Evolutionary conservation across 2,113 vertebrate species (phyloP), one percentile per base, ranked within the genome.

Genomic region (Nasalis larvatus): DNA sequence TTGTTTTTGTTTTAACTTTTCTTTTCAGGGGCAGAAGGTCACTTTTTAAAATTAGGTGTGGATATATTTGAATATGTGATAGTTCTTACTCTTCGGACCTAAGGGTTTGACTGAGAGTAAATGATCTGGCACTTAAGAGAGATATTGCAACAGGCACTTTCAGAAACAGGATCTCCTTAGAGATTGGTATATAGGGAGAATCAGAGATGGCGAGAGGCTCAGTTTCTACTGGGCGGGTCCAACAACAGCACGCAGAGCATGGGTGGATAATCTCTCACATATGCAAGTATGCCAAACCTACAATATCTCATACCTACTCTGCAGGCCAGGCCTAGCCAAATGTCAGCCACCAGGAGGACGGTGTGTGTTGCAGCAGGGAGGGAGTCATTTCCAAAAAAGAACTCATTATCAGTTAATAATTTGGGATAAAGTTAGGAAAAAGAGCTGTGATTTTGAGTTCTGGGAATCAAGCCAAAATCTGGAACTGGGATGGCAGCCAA

Each of bases 401-500:
- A 20, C 25, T 91, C 27, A 35, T 93, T 83, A 90, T 95, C 83
- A 37, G 45, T n/a, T 95, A 63, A 86, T 63, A 86, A 60, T 63
- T 74, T 49, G n/a, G 27, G 87, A 56, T 47, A 12, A 93, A 66
- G 40, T 96, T 60, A 52, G 47, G 69, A 86, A 78, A 80, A 93
- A 82, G 45, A 73, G 47, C 27, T 47, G 23, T 68, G 84, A 45
- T 86, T 90, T 17, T 1, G 42, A 93, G 49, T 47, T 4, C 16
- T 49, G 37, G 47, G 71, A 87, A 27, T 14, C 30, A 91, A 90
- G 84, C 74, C 49, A 32, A 17, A 80, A 71, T 63, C 87, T 56
- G 56, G 56, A 83, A 37, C 66, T 74, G 30, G 90, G 76, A 94
- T 4, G 42, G 52, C 23, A 93, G 84, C 87, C 84, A 86, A 56